These are phyloP conservation scores for Actias luna DNA, from an alignment of 2,888 invertebrate genomes.

Conservation along the genomic window DNA sequence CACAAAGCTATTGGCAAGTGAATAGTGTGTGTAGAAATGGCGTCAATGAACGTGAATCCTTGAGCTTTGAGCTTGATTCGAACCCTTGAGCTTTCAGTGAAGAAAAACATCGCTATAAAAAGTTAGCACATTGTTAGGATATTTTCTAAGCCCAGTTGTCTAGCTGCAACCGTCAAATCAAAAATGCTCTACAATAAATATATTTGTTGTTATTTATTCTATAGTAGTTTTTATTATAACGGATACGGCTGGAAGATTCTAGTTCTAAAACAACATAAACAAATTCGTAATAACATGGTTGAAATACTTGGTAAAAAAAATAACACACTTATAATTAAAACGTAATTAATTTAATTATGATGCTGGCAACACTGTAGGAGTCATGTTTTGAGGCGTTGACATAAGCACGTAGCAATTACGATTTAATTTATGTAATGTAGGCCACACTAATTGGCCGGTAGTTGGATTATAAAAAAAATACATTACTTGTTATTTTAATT, in stretches of 20 bases:
- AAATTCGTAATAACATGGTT: neutral
- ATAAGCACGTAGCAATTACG: neutral
- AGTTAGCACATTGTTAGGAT: too few relatives aligned
- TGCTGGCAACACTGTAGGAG: slow-evolving; percentile 10
- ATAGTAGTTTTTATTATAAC: too few relatives aligned
- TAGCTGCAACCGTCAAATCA: too few relatives aligned
- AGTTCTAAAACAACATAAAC: neutral
- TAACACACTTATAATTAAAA: slow-evolving; percentile 3
- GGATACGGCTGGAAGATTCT: neutral
- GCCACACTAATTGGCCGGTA: slow-evolving; percentile 7
- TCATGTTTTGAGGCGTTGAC: slow-evolving; percentile 11
- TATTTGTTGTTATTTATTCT: too few relatives aligned
- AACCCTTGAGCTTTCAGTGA: too few relatives aligned
- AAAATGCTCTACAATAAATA: too few relatives aligned
- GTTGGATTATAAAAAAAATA: neutral
- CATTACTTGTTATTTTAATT: neutral
- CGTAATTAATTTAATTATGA: slow-evolving; percentile 7
- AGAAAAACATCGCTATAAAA: too few relatives aligned
- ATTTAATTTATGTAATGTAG: slow-evolving; percentile 10
- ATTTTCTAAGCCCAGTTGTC: too few relatives aligned
- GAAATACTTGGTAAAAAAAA: neutral
- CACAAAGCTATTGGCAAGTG: too few relatives aligned
- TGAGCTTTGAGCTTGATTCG: too few relatives aligned
- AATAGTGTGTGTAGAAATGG: too few relatives aligned
- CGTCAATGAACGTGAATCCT: too few relatives aligned